Evolutionary conservation across 2,797 vertebrate species (phyloP).

Genomic region (Staurois parvus): DNA sequence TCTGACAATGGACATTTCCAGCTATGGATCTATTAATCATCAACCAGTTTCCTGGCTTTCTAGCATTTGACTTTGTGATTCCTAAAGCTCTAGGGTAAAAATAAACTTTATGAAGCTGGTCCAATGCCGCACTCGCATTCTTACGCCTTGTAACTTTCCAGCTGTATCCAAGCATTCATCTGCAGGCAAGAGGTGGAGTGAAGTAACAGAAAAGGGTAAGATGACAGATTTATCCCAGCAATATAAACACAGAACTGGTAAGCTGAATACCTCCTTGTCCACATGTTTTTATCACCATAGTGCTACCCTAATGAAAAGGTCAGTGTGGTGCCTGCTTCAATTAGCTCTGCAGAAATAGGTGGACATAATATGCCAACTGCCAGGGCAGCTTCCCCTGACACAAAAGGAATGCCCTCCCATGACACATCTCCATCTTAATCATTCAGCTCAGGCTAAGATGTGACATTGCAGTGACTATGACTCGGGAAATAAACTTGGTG

Average conservation of each 20-base stretch:
- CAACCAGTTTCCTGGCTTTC: slow-evolving; percentile 29
- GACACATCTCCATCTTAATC: slow-evolving; percentile 26
- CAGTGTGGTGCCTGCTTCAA: slow-evolving; percentile 44
- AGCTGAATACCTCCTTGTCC: slow-evolving; percentile 11
- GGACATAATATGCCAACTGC: slow-evolving; percentile 40
- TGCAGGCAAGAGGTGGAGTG: neutral
- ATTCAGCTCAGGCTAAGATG: slow-evolving; percentile 6
- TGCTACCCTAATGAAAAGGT: slow-evolving; percentile 15
- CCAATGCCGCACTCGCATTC: slow-evolving; percentile 7
- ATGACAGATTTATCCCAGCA: slow-evolving; percentile 18
- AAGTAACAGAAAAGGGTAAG: slow-evolving; percentile 8
- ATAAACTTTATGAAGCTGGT: slow-evolving; percentile 48
- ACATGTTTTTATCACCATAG: neutral
- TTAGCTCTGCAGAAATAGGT: slow-evolving; percentile 35
- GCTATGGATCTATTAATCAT: slow-evolving; percentile 33
- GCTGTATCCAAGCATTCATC: slow-evolving; percentile 32
- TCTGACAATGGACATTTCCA: neutral
- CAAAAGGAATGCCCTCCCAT: slow-evolving; percentile 43
- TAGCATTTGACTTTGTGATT: slow-evolving; percentile 53
- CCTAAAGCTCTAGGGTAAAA: slow-evolving; percentile 31
- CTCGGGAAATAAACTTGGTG: slow-evolving; percentile 22
- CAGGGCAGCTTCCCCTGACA: slow-evolving; percentile 49
- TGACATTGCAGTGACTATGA: slow-evolving; percentile 45
- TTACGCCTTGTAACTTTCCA: slow-evolving; percentile 37
- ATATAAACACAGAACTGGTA: slow-evolving; percentile 6